These are phyloP conservation scores for Muscidifurax raptorellus DNA, from an alignment of 1,140 invertebrate species.

Conservation along the genomic window DNA sequence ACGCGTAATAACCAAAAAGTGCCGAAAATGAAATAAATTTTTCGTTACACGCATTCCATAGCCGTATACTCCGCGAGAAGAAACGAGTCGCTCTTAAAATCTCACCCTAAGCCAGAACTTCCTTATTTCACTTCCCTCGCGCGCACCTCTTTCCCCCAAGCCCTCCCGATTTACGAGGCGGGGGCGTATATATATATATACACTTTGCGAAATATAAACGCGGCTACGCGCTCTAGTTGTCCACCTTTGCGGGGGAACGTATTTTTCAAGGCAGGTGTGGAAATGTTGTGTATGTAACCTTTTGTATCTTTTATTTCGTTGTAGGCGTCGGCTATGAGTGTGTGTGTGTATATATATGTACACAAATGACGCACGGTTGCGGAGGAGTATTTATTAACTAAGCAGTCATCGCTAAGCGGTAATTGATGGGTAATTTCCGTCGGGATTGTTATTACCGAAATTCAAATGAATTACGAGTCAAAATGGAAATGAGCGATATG, in stretches of 20 bases:
- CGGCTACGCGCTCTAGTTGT: background rate
- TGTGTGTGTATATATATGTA: no score
- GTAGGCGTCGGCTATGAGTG: no score
- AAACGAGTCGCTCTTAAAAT: slow-evolving; percentile 26
- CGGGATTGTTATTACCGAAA: background rate
- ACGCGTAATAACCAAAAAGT: background rate
- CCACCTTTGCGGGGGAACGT: background rate
- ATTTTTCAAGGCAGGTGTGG: background rate
- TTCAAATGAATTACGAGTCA: background rate
- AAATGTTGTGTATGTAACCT: background rate
- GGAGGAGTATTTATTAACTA: no score
- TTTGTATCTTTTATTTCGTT: no score
- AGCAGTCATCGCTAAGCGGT: no score
- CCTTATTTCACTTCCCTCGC: slow-evolving; percentile 1
- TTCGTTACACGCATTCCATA: background rate
- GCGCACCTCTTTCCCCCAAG: background rate
- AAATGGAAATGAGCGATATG: background rate
- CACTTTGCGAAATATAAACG: background rate
- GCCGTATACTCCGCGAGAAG: background rate
- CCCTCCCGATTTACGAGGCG: slow-evolving; percentile 14
- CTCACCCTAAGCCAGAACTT: background rate
- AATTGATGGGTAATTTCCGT: background rate
- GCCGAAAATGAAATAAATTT: background rate
- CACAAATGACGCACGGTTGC: no score
- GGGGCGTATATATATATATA: background rate